Base-by-base conservation (phyloP, 2,888 invertebrate genomes). In the Reticulitermes lucifugus region DNA sequence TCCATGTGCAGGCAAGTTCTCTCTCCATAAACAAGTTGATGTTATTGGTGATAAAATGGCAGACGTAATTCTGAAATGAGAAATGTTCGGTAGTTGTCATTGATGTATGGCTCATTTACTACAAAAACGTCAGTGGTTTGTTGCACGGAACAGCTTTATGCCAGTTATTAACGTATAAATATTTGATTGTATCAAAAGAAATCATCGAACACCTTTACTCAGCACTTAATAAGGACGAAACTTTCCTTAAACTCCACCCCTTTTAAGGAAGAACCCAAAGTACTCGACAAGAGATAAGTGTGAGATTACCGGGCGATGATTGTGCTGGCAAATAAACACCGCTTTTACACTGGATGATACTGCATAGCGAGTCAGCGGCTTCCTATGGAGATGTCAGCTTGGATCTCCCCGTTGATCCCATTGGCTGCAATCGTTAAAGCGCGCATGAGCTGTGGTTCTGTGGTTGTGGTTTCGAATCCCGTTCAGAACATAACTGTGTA, bases 381-480 rank as follows among this genome's bases (percentile, higher is more conserved):
- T 73, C 25, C 73, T 41, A 41, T 73, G 73, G 73, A 73, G 73
- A 73, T 73, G 73, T 73, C 73, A 73, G 35, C 35, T 29, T 14
- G 2, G 73, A 41, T 18, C 73, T 73, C 41, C 9, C 73, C 41
- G 73, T 41, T 73, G 73, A 35, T 73, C 73, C 10, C 41, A 73
- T 73, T 73, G 73, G 73, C 41, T 73, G 35, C 14, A 73, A 35
- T 73, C 73, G 73, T 70, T 70, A 70, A 70, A 70, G 29, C 25
- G 70, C n/a, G 70, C 70, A 70, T 29, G 29, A 9, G 29, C 73
- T 73, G 73, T 73, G 73, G 73, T 41, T 73, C 73, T 73, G 73
- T 73, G 73, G 73, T 73, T 73, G 73, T 18, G 73, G 73, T 73
- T 73, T 73, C 73, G 41, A 73, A 41, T 73, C 73, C 73, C 73